Evolutionary conservation across 1,140 invertebrate genomes (phyloP).

Genomic region (Zaprionus kolodkinae): DNA sequence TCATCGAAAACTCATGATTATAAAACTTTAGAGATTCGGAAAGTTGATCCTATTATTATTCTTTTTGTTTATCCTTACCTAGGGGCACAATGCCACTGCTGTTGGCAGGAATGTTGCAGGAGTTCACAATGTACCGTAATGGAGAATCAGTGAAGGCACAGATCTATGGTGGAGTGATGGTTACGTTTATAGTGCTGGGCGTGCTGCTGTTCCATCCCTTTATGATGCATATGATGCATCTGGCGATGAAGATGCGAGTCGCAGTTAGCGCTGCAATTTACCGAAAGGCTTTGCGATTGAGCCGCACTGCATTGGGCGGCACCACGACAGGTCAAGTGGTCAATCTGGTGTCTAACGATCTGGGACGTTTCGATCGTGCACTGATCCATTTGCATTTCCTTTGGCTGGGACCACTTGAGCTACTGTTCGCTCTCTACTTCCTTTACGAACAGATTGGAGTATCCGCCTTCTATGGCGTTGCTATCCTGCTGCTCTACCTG

Average conservation of each 20-base stretch:
- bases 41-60: background rate
- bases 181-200: constrained; percentile 85
- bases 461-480: constrained; percentile 90
- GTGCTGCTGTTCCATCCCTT: constrained; percentile 87
- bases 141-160: constrained; percentile 84
- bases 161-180: constrained; percentile 86
- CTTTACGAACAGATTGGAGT: constrained; percentile 87
- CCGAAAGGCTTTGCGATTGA: constrained; percentile 87
- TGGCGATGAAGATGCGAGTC: constrained; percentile 75
- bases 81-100: constrained; percentile 86
- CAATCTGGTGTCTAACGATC: constrained; percentile 89
- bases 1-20: no score
- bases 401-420: constrained; percentile 86
- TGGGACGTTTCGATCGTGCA: constrained; percentile 84
- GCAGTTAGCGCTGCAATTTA: constrained; percentile 88
- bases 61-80: constrained; percentile 30
- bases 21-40: no score
- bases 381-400: constrained; percentile 83
- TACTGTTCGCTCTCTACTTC: constrained; percentile 88
- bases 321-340: constrained; percentile 92
- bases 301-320: constrained; percentile 88
- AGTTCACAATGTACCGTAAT: constrained; percentile 85
- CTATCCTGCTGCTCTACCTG: constrained; percentile 90
- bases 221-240: constrained; percentile 86
- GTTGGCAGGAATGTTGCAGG: constrained; percentile 69